phyloP scores from a whole-genome alignment of 2,797 vertebrate genomes.

The Aulostomus chinensis region DNA sequence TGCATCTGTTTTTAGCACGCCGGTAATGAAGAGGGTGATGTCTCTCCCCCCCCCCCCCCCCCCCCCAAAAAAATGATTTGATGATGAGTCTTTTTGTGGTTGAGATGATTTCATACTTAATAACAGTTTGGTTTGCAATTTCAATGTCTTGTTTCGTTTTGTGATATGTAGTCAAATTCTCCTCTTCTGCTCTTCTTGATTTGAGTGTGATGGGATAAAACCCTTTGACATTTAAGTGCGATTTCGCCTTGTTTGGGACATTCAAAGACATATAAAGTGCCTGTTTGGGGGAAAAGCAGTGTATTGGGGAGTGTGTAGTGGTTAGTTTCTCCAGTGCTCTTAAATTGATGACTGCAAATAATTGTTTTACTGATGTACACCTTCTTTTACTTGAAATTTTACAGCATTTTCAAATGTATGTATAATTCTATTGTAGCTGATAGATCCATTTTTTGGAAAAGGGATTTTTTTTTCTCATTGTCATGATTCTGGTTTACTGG shows the following conservation, averaged over 20 bases:
- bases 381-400: slow-evolving; percentile 77
- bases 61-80: slow-evolving; percentile 12
- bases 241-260: slow-evolving; percentile 7
- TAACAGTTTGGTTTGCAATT: slow-evolving; percentile 59
- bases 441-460: slow-evolving; percentile 63
- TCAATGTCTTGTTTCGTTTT: slow-evolving; percentile 43
- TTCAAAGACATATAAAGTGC: slow-evolving; percentile 44
- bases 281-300: slow-evolving; percentile 28
- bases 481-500: slow-evolving; percentile 46
- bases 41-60: no score
- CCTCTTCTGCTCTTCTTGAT: slow-evolving; percentile 22
- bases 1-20: slow-evolving; percentile 14
- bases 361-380: slow-evolving; percentile 69
- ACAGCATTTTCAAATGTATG: slow-evolving; percentile 53
- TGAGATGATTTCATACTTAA: slow-evolving; percentile 51
- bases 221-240: slow-evolving; percentile 19
- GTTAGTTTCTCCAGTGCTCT: slow-evolving; percentile 47
- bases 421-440: slow-evolving; percentile 50
- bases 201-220: slow-evolving; percentile 30
- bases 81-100: slow-evolving; percentile 34
- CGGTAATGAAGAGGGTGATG: slow-evolving; percentile 30
- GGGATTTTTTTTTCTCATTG: slow-evolving; percentile 45
- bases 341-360: slow-evolving; percentile 75
- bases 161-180: slow-evolving; percentile 13
- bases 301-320: slow-evolving; percentile 13